Evolutionary conservation across 37 sponge, comb jelly and placozoan genomes (phyloP), one percentile per base, ranked within the genome.

Genomic region (Geodia barretti): DNA sequence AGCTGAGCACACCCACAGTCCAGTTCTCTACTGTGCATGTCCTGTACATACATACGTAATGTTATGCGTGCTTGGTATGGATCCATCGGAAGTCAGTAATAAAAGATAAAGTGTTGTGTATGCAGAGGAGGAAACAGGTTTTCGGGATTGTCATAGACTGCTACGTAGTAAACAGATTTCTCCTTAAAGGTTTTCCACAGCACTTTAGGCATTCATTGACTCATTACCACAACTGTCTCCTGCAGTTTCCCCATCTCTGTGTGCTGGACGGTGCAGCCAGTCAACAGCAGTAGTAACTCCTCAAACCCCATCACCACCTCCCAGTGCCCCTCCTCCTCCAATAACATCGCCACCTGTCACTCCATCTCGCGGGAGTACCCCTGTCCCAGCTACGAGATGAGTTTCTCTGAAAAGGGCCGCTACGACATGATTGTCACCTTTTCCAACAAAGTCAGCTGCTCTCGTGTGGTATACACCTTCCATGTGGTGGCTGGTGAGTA

Each of bases 401-500:
- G 33, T 33, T 79, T 69, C 60, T 41, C 41, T 33, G 60, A 41
- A 21, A 61, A 30, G 58, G 80, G 80, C 25, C 38, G 24, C 33
- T 79, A 47, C 69, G 69, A 29, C n/a, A 59, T 43, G 23, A 68
- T 69, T 8, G 80, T 70, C 2, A 11, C 17, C 5, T 79, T 79
- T 60, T 58, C 14, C 59, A 79, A 79, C 60, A 43, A 20, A n/a
- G 80, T 32, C 60, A 79, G 70, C 70, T 14, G 37, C 7, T 54
- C 30, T 1, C 30, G 37, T 0, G 61, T 5, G 11, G 25, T 23
- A 25, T 41, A 67, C 60, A 58, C 70, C 0, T 41, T 47, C 32
- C 34, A 42, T 47, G 80, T 79, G 0, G n/a, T 69, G n/a, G 5
- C 69, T 69, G 80, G 80, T 79, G 33, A 61, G 54, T 47, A 14